Conservation (phyloP, 2,888 invertebrate species). For the Noctua janthe region DNA sequence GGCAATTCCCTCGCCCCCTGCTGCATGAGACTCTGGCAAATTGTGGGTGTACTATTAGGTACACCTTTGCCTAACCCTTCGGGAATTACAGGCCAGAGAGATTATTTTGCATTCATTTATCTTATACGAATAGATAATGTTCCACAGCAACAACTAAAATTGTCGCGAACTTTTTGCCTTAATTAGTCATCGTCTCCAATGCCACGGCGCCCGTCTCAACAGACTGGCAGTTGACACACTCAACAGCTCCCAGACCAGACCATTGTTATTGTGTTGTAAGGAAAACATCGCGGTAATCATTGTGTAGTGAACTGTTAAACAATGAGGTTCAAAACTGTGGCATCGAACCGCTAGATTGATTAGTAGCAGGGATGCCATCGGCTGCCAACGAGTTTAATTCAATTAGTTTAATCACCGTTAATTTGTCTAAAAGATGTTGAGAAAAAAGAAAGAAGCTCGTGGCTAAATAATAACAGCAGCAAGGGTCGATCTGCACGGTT, state of each 20-base stretch:
- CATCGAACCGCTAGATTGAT: conserved; percentile 71
- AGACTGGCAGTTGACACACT: conserved; percentile 32
- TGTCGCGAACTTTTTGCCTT: neutral
- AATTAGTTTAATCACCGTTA: neutral
- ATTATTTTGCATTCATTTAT: neutral
- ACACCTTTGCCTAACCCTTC: neutral
- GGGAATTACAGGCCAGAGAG: neutral
- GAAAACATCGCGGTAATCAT: conserved; percentile 34
- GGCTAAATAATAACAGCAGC: neutral
- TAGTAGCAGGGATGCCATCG: conserved; percentile 33
- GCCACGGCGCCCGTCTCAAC: neutral
- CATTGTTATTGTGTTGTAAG: conserved; percentile 10
- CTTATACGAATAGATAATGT: neutral
- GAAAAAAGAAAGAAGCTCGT: neutral
- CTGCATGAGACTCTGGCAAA: neutral
- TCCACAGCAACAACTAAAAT: neutral
- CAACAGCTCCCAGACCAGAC: conserved; percentile 42
- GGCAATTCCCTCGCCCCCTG: too few species aligned
- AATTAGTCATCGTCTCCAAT: neutral
- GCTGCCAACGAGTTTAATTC: neutral
- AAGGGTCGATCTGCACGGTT: neutral
- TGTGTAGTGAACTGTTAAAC: conserved; percentile 59
- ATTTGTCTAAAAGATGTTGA: neutral
- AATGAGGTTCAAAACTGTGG: conserved; percentile 55
- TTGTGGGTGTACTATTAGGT: neutral